Conservation (phyloP, 2,797 vertebrate species). For the Poeciliopsis infans region DNA sequence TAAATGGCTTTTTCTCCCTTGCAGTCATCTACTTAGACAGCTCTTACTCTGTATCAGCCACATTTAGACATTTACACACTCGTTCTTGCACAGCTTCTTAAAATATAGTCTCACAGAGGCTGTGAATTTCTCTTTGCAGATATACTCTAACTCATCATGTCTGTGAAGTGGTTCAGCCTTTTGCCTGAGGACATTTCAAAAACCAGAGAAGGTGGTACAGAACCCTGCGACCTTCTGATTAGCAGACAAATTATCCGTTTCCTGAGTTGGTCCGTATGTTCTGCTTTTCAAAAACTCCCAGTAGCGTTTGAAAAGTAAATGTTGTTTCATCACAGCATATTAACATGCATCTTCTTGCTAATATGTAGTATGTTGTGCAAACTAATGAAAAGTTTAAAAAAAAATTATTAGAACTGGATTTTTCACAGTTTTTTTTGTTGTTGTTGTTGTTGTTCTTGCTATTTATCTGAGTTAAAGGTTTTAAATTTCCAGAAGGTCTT, state of each 20-base stretch:
- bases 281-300: neutral
- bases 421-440: neutral
- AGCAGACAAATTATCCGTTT: neutral
- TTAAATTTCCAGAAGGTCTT: neutral
- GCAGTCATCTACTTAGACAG: too few relatives aligned
- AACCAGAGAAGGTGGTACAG: neutral
- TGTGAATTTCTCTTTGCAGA: neutral
- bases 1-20: neutral
- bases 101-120: neutral
- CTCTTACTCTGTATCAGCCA: neutral
- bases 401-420: neutral
- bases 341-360: neutral
- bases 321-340: neutral
- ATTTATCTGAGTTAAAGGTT: neutral
- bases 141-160: neutral
- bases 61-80: neutral
- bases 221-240: neutral
- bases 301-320: neutral
- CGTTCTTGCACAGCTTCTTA: neutral
- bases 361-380: neutral
- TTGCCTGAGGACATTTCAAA: slow-evolving; percentile 2
- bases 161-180: neutral
- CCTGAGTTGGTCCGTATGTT: neutral
- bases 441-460: neutral
- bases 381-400: neutral